Percentiles rank a stretch among this genome's conserved stretches.
phyloP scores from a whole-genome alignment of 2,888 invertebrate genomes.

The Heliconius cydno region DNA sequence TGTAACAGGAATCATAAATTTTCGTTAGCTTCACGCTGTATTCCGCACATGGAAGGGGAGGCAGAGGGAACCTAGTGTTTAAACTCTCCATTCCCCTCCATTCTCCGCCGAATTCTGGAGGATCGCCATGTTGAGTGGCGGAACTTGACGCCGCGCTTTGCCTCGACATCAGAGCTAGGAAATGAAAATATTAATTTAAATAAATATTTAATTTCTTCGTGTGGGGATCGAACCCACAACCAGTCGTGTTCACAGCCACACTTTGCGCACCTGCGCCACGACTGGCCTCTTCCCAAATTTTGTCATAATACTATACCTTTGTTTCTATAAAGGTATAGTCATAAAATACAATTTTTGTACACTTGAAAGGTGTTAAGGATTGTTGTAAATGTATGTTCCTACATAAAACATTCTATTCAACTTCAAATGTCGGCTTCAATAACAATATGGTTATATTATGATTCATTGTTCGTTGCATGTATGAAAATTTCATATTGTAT shows the following conservation, averaged over 20 bases:
- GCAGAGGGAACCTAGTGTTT: no score
- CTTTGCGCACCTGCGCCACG: no score
- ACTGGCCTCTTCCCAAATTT: not conserved
- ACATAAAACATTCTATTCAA: not conserved
- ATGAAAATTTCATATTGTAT: conserved; percentile 11
- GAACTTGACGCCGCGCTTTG: no score
- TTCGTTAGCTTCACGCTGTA: conserved; percentile 15
- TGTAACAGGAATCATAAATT: conserved; percentile 59
- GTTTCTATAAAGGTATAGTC: not conserved
- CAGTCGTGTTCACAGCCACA: no score
- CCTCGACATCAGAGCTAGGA: no score
- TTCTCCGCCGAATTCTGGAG: no score
- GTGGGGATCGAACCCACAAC: no score
- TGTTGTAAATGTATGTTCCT: not conserved
- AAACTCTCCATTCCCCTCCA: no score
- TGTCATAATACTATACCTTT: not conserved
- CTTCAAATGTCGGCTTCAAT: not conserved
- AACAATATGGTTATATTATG: not conserved
- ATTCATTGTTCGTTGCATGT: conserved; percentile 5
- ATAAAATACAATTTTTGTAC: not conserved
- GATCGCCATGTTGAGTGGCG: no score
- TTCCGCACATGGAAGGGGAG: no score
- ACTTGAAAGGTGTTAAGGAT: not conserved
- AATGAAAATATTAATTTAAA: no score
- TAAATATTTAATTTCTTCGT: no score